Evolutionary conservation across 1,140 invertebrate genomes (phyloP).

Genomic region (Brachionus manjavacas): DNA sequence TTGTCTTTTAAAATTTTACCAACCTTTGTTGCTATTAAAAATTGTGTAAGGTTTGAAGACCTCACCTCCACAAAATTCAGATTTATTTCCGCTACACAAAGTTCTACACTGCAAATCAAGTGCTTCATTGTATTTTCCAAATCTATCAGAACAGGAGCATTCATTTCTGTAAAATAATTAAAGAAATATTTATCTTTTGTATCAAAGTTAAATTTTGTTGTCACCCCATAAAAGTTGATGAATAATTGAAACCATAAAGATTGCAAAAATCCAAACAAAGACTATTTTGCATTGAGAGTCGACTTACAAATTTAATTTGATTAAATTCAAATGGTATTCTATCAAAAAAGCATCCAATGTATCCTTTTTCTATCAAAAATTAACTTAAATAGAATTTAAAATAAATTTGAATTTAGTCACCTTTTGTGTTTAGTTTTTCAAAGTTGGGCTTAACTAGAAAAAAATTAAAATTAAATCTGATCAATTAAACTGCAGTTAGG

Average conservation of each 20-base stretch:
- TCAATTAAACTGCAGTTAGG: no score
- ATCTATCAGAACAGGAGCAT: not conserved
- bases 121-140: not conserved
- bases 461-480: no score
- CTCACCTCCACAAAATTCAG: not conserved
- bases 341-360: constrained; percentile 23
- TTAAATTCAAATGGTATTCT: not conserved
- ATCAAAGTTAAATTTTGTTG: no score
- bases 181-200: not conserved
- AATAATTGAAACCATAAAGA: not conserved
- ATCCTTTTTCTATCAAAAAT: not conserved
- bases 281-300: not conserved
- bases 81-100: not conserved
- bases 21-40: not conserved
- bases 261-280: not conserved
- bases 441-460: no score
- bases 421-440: not conserved
- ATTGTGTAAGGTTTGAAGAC: not conserved
- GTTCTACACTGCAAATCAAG: not conserved
- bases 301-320: not conserved
- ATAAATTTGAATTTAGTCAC: not conserved
- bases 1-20: not conserved
- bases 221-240: not conserved
- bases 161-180: not conserved
- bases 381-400: not conserved